Conservation (phyloP, 2,797 vertebrate genomes). For the Gymnoscopelus microlampas region DNA sequence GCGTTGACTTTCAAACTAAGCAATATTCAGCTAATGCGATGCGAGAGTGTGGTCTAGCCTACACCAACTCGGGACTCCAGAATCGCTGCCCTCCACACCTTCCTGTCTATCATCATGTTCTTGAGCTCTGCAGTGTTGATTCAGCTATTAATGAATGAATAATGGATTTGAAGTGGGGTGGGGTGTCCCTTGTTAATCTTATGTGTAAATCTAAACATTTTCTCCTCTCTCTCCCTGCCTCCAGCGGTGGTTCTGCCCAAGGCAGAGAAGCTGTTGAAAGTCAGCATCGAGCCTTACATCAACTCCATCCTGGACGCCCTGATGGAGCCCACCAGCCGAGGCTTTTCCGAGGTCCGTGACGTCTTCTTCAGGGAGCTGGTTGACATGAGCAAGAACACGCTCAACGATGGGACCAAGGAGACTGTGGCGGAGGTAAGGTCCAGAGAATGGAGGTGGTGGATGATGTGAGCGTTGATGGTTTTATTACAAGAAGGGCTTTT, state of each 20-base stretch:
- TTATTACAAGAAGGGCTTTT: no score
- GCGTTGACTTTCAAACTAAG: no score
- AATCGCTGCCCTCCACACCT: no score
- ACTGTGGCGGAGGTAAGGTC: slow-evolving; percentile 88
- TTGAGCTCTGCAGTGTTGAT: no score
- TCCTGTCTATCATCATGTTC: no score
- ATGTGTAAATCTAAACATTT: neutral
- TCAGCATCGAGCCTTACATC: slow-evolving; percentile 94
- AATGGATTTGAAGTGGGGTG: no score
- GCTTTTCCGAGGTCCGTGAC: slow-evolving; percentile 90
- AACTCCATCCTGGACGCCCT: slow-evolving; percentile 93
- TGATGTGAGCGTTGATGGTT: no score
- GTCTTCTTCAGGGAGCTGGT: slow-evolving; percentile 94
- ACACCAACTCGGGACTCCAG: no score
- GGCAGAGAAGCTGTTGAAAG: slow-evolving; percentile 91
- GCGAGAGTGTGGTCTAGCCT: no score
- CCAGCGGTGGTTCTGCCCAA: slow-evolving; percentile 89
- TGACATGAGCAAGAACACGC: slow-evolving; percentile 91
- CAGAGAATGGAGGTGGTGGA: neutral
- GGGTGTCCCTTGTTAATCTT: no score
- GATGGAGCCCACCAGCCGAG: slow-evolving; percentile 94
- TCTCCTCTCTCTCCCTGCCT: neutral
- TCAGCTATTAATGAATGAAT: no score
- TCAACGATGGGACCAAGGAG: slow-evolving; percentile 89
- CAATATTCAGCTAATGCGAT: no score